phyloP scores from a whole-genome alignment of 1,140 invertebrate species.

The Bombus waltoni region DNA sequence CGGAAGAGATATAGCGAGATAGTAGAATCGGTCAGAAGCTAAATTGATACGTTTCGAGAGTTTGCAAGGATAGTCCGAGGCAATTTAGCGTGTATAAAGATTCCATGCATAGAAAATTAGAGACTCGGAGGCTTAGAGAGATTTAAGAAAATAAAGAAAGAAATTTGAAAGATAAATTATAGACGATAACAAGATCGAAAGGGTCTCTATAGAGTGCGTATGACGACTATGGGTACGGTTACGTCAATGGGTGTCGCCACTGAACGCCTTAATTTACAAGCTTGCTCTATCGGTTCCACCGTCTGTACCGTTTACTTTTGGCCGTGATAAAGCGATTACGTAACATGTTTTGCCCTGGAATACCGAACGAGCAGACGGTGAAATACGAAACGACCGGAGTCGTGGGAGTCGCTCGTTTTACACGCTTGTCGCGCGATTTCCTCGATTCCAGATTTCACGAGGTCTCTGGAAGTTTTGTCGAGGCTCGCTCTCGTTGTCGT shows the following conservation, averaged over 20 bases:
- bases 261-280: background rate
- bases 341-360: slow-evolving; percentile 15
- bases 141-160: background rate
- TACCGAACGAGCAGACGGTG: background rate
- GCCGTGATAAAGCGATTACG: slow-evolving; percentile 29
- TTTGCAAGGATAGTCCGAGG: too few relatives aligned
- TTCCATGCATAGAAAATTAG: background rate
- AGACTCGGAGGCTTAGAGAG: rapidly evolving
- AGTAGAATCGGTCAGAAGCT: background rate
- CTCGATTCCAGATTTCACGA: background rate
- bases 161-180: too few relatives aligned
- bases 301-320: slow-evolving; percentile 6
- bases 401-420: slow-evolving; percentile 31
- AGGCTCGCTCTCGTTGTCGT: background rate
- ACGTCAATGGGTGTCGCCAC: background rate
- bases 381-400: background rate
- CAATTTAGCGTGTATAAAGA: too few relatives aligned
- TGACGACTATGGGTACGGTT: background rate
- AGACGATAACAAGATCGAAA: too few relatives aligned
- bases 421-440: background rate
- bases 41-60: too few relatives aligned
- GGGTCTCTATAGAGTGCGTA: too few relatives aligned
- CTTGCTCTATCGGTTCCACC: background rate
- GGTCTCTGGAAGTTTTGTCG: background rate
- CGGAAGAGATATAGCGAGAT: background rate